Percentiles rank a stretch among this genome's conserved stretches.
phyloP scores from a whole-genome alignment of 2,888 invertebrate genomes.

The Ichneumoninae sp. region DNA sequence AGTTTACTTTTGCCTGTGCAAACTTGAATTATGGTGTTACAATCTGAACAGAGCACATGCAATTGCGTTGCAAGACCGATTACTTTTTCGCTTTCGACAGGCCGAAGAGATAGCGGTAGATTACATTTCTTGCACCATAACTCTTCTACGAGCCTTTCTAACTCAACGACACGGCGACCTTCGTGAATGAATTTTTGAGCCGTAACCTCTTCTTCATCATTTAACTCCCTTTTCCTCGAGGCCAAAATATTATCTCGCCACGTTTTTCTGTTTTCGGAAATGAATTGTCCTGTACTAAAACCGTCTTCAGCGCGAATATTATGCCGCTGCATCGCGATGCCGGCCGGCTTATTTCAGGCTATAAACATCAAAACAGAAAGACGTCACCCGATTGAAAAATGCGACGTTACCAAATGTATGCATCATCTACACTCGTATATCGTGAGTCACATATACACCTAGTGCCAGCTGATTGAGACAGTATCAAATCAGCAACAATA shows the following conservation, averaged over 20 bases:
- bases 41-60: slow-evolving; percentile 16
- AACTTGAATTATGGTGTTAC: slow-evolving; percentile 14
- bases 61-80: slow-evolving; percentile 25
- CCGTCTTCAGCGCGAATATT: slow-evolving; percentile 34
- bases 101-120: slow-evolving; percentile 34
- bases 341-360: not conserved
- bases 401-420: slow-evolving; percentile 17
- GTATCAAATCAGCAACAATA: not conserved
- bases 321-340: slow-evolving; percentile 3
- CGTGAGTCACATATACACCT: not conserved
- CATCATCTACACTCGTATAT: not conserved
- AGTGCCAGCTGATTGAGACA: not conserved
- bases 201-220: not conserved
- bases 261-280: slow-evolving; percentile 15
- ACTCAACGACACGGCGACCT: slow-evolving; percentile 35
- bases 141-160: slow-evolving; percentile 34
- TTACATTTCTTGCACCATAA: slow-evolving; percentile 44
- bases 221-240: slow-evolving; percentile 17
- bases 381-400: slow-evolving; percentile 6
- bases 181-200: not conserved
- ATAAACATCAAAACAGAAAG: not conserved
- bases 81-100: slow-evolving; percentile 17
- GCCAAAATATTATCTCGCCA: slow-evolving; percentile 38
- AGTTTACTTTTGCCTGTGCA: slow-evolving; percentile 16
- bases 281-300: not conserved